Evolutionary conservation across 2,888 invertebrate species (phyloP).

Genomic region (Gibbula magus): DNA sequence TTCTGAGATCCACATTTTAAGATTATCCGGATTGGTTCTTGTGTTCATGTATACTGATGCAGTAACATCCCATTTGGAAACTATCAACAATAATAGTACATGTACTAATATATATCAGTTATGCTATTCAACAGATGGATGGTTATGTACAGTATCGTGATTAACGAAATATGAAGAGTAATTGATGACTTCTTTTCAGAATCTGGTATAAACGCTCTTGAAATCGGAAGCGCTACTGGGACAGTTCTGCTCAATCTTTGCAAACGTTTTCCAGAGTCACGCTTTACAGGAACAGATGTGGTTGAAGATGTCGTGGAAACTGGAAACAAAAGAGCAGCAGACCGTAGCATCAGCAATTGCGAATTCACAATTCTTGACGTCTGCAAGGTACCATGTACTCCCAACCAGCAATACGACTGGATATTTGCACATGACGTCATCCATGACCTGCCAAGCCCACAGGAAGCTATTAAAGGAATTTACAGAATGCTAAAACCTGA

Average conservation of each 20-base stretch:
- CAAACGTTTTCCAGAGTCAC: background rate
- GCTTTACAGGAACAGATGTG: background rate
- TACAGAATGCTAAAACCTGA: constrained; percentile 18
- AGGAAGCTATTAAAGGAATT: constrained; percentile 29
- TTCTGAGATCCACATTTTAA: no score
- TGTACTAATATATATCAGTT: no score
- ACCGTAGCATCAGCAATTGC: background rate
- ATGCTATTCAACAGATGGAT: no score
- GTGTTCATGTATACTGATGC: no score
- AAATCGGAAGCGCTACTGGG: background rate
- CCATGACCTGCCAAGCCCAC: constrained; percentile 40
- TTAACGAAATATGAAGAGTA: background rate
- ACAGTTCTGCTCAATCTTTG: background rate
- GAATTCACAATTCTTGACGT: constrained; percentile 26
- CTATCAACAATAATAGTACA: no score
- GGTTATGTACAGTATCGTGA: no score
- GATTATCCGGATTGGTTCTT: no score
- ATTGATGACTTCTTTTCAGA: background rate
- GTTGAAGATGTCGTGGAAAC: background rate
- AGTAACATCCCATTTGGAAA: no score
- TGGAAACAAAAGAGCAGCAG: background rate
- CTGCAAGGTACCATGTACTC: constrained; percentile 19
- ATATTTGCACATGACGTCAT: constrained; percentile 33
- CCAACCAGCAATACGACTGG: constrained; percentile 35
- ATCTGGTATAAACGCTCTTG: background rate